Base-by-base conservation (phyloP, 2,888 invertebrate genomes). In the Ectemnius lituratus region DNA sequence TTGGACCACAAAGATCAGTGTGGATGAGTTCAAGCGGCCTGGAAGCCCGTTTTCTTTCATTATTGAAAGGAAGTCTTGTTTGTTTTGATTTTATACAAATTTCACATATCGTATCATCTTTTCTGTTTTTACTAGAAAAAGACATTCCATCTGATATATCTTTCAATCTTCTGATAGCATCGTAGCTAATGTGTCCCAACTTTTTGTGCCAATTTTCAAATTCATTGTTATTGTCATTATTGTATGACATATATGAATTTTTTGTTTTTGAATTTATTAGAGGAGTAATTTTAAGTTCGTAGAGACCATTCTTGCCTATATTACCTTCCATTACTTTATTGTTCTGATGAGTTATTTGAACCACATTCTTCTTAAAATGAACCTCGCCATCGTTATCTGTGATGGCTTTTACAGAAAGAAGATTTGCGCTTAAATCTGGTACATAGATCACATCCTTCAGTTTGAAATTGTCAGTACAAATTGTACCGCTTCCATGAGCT, bases 1-100 rank as follows among this genome's bases (percentile, higher is more conserved):
- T 69, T 11, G 80, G 80, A 20, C 82, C 84, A 49, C 67, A 71
- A 2, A 85, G 20, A 62, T 85, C 84, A 37, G 77, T 80, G 62
- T 85, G 85, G n/a, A 85, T 60, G 20, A 81, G 59, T 62, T 78
- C 45, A 23, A 78, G 28, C 13, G 79, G 75, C 16, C 73, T 64
- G 49, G 20, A 72, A n/a, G 80, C 78, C 58, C 77, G 73, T 2
- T 14, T 46, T 46, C 79, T 69, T 57, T 58, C 16, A n/a, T 73
- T 23, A n/a, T 67, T 28, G 18, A 67, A 67, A 6, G 49, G 14
- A 1, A 14, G 3, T 4, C 37, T 62, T n/a, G 73, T 73, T 62
- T 67, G 72, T 52, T 81, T 83, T 58, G 77, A 75, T 20, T 75
- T 61, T 3, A 77, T 56, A 57, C 81, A 80, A 8, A 16, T 47